Evolutionary conservation across 2,113 vertebrate genomes (phyloP).

Genomic region (Callorhinus ursinus): DNA sequence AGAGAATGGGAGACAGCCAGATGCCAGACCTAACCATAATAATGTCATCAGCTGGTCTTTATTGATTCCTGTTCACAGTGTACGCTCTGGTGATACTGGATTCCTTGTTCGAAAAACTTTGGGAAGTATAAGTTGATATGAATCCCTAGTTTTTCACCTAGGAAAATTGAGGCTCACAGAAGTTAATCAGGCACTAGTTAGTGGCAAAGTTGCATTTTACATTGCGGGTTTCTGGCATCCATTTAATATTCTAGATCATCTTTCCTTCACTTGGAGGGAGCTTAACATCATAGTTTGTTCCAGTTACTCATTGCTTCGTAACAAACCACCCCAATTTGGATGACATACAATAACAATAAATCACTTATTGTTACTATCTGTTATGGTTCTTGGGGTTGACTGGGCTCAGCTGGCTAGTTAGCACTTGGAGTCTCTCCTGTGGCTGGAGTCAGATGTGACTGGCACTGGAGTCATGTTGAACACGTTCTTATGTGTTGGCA

Average conservation of each 20-base stretch:
- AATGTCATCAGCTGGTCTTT: rapidly evolving
- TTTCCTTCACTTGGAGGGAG: neutral
- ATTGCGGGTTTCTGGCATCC: neutral
- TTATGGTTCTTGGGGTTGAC: neutral
- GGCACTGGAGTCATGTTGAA: neutral
- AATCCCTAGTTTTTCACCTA: neutral
- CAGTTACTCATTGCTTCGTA: neutral
- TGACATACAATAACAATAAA: neutral
- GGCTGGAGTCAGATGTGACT: neutral
- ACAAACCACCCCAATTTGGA: neutral
- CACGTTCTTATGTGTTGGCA: neutral
- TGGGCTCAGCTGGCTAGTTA: neutral
- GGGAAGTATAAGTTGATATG: neutral
- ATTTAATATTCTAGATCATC: neutral
- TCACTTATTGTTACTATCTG: neutral
- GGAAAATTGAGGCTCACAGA: neutral
- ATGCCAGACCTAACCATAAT: rapidly evolving
- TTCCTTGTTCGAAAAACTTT: neutral
- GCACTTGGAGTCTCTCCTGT: neutral
- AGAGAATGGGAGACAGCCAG: neutral
- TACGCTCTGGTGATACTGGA: too few relatives aligned
- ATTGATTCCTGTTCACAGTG: neutral
- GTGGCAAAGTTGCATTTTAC: neutral
- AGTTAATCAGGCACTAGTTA: neutral
- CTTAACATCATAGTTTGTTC: neutral